Evolutionary conservation across 2,888 invertebrate species (phyloP), one percentile per base, ranked within the genome.

Genomic region (Drosophila monieri): DNA sequence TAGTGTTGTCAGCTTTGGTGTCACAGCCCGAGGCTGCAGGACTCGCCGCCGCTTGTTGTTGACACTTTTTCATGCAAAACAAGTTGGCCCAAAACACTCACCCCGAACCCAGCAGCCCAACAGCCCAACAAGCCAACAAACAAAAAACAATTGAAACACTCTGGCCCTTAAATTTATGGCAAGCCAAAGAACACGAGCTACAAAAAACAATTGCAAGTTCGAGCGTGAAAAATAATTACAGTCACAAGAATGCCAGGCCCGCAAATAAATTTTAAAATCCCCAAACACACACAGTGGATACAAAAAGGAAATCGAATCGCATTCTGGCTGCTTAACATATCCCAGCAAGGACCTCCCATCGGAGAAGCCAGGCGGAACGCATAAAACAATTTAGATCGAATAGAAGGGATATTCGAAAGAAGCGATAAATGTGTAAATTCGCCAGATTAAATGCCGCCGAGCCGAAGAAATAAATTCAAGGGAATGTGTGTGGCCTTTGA

Each of bases 361-460:
- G 32, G 23, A 41, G 14, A 18, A 9, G 37, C 14, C 44, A 43
- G 21, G 58, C 27, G 72, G 64, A 67, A 64, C 56, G 77, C 83
- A 81, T 78, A 77, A 78, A 85, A 75, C 80, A 83, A 87, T 83
- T 88, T 85, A 83, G 74, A 87, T 88, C 73, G 76, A 78, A 85
- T 75, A 65, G 62, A 47, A 73, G 44, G 73, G 76, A 78, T 81
- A 71, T 27, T 15, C 12, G 43, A 54, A 62, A 48, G 48, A 27
- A 51, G 56, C 79, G 69, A 83, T 84, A 78, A 80, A 84, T 83
- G 72, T 80, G 80, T 55, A 79, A 69, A 76, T 84, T 81, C 65
- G 60, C 12, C 80, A 83, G 77, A 80, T 80, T 80, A 80, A 85
- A 80, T 81, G 85, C 81, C 8, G 41, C 15, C 35, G 8, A 78